Evolutionary conservation across 2,797 vertebrate genomes (phyloP), one percentile per base, ranked within the genome.

Genomic region (Coracias cyanogaster): DNA sequence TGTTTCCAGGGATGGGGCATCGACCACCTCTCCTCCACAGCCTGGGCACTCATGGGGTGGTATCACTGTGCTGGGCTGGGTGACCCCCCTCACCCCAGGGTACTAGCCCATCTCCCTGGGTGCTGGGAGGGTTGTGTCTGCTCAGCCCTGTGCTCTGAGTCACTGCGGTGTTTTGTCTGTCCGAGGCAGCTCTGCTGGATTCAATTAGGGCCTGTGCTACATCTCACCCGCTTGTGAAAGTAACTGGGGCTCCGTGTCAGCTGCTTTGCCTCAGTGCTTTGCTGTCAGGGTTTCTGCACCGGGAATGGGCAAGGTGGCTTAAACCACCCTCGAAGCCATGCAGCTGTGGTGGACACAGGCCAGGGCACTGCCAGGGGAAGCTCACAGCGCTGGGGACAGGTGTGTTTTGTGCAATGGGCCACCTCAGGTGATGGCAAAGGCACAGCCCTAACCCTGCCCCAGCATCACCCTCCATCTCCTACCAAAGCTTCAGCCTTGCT

Each of bases 111-210:
- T 31, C 35, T 79, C n/a, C 39, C 52, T 0, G 1, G 46, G 77
- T 8, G 1, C 79, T 82, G 88, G 88, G 81, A 26, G 4, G 3
- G 35, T 17, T 69, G n/a, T 33, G 69, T 43, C 67, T 89, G 81
- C 74, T 61, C 65, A 17, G 10, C 6, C 2, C 0, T 0, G 31
- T 3, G 9, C 25, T 64, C 79, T 89, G 89, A 78, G 62, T 89
- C 83, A 25, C 74, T 65, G 49, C 72, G 39, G 39, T 81, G 88
- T 79, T 92, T 82, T 83, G 74, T 74, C 94, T 93, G 90, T 13
- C 77, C 3, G 2, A 72, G 62, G 43, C 54, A 77, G 43, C 29
- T 86, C 86, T 89, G 79, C 94, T 97, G 95, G 81, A 90, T 78
- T 91, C 74, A 80, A 5, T 49, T 45, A 89, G 28, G 71, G 58